Percentiles rank a stretch among this genome's conserved stretches.
These are phyloP conservation scores for Phortica okadai DNA, from an alignment of 2,888 invertebrate species.

Conservation along the genomic window DNA sequence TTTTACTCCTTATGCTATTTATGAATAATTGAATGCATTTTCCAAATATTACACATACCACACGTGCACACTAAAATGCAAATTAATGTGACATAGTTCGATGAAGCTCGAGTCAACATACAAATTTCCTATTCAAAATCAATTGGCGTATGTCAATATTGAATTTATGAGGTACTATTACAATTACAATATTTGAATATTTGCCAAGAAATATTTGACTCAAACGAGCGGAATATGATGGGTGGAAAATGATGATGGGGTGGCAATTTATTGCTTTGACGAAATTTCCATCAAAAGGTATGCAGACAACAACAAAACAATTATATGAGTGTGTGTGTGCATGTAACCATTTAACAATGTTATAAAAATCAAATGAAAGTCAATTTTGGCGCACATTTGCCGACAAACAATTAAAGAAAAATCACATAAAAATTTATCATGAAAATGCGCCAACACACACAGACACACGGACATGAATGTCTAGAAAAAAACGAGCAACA, in stretches of 20 bases:
- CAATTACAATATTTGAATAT: neutral
- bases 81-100: neutral
- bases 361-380: too few relatives aligned
- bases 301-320: too few relatives aligned
- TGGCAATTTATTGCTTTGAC: too few relatives aligned
- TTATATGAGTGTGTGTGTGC: too few relatives aligned
- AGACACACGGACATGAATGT: neutral
- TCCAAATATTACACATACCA: too few relatives aligned
- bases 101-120: too few relatives aligned
- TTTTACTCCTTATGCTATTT: too few relatives aligned
- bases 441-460: neutral
- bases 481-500: neutral
- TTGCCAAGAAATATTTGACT: neutral
- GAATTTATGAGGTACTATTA: neutral
- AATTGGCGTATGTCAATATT: neutral
- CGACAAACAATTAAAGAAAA: neutral
- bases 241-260: too few relatives aligned
- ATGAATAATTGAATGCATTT: too few relatives aligned
- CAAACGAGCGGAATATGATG: too few relatives aligned
- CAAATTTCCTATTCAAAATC: constrained; percentile 1
- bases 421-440: neutral
- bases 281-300: too few relatives aligned
- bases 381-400: neutral
- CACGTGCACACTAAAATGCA: neutral
- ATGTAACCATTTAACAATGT: too few relatives aligned